These are phyloP conservation scores for Chaitophorus viminalis DNA, from an alignment of 2,888 invertebrate genomes.

Conservation along the genomic window DNA sequence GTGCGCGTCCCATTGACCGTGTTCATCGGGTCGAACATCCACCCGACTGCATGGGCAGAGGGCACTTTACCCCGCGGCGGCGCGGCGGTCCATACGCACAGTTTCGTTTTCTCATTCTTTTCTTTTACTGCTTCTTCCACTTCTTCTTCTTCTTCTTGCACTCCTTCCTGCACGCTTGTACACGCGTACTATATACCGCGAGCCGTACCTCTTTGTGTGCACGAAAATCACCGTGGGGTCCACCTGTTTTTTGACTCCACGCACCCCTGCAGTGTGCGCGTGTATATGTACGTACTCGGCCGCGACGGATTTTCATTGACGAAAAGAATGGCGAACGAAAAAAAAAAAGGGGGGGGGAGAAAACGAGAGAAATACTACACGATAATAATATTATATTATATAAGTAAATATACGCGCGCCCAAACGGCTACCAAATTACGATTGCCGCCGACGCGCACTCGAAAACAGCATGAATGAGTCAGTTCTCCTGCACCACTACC, in stretches of 20 bases:
- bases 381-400: neutral
- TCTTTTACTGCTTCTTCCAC: neutral
- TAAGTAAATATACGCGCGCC: neutral
- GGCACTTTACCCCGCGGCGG: conserved; percentile 32
- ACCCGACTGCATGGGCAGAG: conserved; percentile 4
- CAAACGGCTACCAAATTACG: conserved; percentile 54
- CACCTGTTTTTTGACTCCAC: conserved; percentile 51
- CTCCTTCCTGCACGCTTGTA: neutral
- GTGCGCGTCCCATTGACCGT: conserved; percentile 49
- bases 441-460: conserved; percentile 12
- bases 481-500: neutral
- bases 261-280: too few species aligned
- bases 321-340: neutral
- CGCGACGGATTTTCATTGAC: conserved; percentile 20
- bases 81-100: neutral
- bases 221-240: conserved; percentile 11
- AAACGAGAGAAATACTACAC: conserved; percentile 10
- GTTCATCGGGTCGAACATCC: conserved; percentile 60
- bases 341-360: neutral
- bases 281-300: neutral
- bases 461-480: conserved; percentile 18
- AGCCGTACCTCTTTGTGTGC: conserved; percentile 28
- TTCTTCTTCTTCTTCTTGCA: neutral
- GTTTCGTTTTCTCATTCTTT: neutral
- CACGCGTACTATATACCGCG: too few species aligned